Conservation (phyloP, 2,797 vertebrate species). For the Xerus rutilus region DNA sequence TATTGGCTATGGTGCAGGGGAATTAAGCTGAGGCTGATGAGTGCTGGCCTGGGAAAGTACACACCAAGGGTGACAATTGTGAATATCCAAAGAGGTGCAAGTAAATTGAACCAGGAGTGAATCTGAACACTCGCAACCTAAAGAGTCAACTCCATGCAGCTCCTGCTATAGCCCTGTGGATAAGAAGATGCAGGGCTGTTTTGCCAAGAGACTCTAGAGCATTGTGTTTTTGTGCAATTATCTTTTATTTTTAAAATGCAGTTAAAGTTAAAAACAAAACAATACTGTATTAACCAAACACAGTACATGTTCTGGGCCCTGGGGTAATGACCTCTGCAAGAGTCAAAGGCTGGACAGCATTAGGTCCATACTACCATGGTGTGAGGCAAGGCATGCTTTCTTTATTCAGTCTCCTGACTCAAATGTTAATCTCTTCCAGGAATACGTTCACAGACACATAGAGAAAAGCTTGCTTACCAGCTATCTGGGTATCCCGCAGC, state of each 20-base stretch:
- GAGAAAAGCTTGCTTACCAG: background rate
- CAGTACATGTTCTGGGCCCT: background rate
- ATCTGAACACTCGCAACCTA: background rate
- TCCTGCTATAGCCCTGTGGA: too few species aligned
- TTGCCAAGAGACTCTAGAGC: background rate
- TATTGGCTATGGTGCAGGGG: background rate
- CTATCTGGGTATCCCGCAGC: background rate
- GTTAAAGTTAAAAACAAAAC: background rate
- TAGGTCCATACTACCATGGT: background rate
- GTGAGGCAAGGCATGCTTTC: too few species aligned
- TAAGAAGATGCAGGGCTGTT: too few species aligned
- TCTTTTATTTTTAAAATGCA: background rate
- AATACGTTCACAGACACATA: background rate
- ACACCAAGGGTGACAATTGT: background rate
- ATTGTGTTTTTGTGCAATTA: background rate
- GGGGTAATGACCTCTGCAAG: background rate
- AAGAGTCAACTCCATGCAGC: background rate
- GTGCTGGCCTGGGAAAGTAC: background rate
- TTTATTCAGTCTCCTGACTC: too few species aligned
- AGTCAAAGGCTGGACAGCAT: background rate
- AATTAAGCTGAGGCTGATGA: background rate
- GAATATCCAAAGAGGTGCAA: background rate
- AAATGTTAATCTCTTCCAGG: background rate
- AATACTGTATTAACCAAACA: background rate
- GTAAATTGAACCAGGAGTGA: background rate